Evolutionary conservation across 1,140 invertebrate genomes (phyloP), one percentile per base, ranked within the genome.

Genomic region (Cherax quadricarinatus): DNA sequence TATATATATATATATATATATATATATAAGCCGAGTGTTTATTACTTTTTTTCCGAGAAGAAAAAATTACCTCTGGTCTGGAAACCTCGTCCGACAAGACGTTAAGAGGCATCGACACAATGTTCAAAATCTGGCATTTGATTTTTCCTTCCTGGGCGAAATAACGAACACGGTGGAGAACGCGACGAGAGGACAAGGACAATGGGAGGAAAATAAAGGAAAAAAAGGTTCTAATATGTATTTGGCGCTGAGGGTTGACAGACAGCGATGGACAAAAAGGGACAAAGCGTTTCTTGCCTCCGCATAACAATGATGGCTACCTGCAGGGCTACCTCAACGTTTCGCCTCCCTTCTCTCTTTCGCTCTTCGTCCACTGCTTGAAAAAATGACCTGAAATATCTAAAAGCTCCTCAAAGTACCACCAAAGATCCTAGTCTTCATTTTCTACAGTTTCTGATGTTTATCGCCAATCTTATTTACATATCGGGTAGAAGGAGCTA

Each of bases 201-300:
- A 81, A 81, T 21, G 57, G 62, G 24, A 14, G 60, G n/a, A 66
- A 21, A 66, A 66, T 21, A 18, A 66, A 79, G 7, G n/a, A 62
- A 82, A 73, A 91, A 91, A 91, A 91, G 87, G 49, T 86, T 62
- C 60, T 91, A 91, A 91, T 91, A 91, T 41, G 30, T 41, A 41
- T 91, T 84, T 84, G 53, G 84, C 62, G 73, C 87, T 80, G 75
- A 86, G 83, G 84, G 84, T 91, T 91, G 90, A 91, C 90, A 91
- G 90, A 91, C 90, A 91, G 90, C 62, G 84, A 87, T 81, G 90
- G 84, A 91, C 90, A 91, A 91, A 86, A 87, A 91, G 84, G 90
- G 82, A 91, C 90, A 91, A 91, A 91, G 90, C 90, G 83, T 82
- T 81, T 91, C 90, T 91, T 91, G 70, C 90, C 49, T 83, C 80